Percentiles rank a stretch among this genome's conserved stretches.
These are phyloP conservation scores for Lates calcarifer DNA, from an alignment of 2,113 vertebrate species.

Conservation along the genomic window DNA sequence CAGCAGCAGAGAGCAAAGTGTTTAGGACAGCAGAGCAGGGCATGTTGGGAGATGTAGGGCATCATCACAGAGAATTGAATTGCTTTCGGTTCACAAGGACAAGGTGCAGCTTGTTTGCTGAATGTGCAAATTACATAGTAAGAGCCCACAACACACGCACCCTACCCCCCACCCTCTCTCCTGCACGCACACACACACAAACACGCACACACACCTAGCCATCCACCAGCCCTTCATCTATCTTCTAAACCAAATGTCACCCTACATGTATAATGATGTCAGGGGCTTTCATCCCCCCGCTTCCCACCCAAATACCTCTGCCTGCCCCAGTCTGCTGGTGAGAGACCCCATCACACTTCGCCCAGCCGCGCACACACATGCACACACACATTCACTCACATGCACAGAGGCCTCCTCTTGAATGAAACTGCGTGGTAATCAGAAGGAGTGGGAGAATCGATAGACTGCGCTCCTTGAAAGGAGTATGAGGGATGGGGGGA, in stretches of 20 bases:
- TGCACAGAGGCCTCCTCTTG: conserved; percentile 20
- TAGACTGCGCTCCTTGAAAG: conserved; percentile 59
- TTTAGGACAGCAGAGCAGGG: not conserved
- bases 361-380: not conserved
- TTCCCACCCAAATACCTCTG: conserved; percentile 22
- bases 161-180: not conserved
- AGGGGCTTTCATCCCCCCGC: not conserved
- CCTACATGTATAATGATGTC: conserved; percentile 38
- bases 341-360: conserved; percentile 13
- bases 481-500: conserved; percentile 12
- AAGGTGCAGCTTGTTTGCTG: conserved; percentile 50
- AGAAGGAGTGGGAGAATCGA: conserved; percentile 58
- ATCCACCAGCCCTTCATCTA: conserved; percentile 24
- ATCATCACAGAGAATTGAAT: not conserved
- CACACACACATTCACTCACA: not conserved
- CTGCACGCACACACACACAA: not conserved
- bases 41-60: not conserved
- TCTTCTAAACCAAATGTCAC: conserved; percentile 41
- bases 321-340: conserved; percentile 14
- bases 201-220: conserved; percentile 3
- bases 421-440: conserved; percentile 72
- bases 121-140: conserved; percentile 51
- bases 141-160: conserved; percentile 5
- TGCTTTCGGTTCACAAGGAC: conserved; percentile 10
- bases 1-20: not conserved